Percentiles rank a stretch among this genome's conserved stretches.
phyloP scores from a whole-genome alignment of 2,888 invertebrate genomes.

The Protonemura montana region DNA sequence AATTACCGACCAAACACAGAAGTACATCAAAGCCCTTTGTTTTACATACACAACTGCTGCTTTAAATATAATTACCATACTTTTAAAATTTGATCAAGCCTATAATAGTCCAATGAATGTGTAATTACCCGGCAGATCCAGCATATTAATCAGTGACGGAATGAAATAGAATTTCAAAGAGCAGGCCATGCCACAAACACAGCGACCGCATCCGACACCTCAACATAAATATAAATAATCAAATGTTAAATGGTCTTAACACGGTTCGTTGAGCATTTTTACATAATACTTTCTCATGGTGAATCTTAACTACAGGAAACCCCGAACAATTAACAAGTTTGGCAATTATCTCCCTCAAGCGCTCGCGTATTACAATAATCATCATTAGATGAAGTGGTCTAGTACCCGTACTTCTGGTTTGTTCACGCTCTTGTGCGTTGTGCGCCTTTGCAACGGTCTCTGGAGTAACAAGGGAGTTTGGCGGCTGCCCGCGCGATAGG shows the following conservation, averaged over 20 bases:
- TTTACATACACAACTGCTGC: neutral
- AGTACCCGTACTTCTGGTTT: constrained; percentile 18
- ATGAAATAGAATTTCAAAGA: neutral
- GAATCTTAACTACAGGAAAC: constrained; percentile 27
- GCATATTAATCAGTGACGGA: constrained; percentile 16
- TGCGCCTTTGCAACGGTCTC: constrained; percentile 7
- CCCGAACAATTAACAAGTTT: constrained; percentile 26
- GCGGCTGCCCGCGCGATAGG: neutral
- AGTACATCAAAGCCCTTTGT: constrained; percentile 4
- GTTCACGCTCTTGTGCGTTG: constrained; percentile 18
- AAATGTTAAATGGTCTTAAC: constrained; percentile 30
- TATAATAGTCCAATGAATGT: constrained; percentile 12
- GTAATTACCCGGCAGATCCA: neutral
- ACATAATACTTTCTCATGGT: constrained; percentile 32
- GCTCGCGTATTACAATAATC: constrained; percentile 16
- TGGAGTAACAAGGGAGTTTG: neutral
- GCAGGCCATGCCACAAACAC: neutral
- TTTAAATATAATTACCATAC: constrained; percentile 12
- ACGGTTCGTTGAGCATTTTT: neutral
- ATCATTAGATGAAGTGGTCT: constrained; percentile 28
- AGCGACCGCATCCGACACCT: constrained; percentile 29
- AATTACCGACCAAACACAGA: neutral
- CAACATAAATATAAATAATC: neutral
- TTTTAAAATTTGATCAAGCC: constrained; percentile 12
- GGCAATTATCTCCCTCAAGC: constrained; percentile 28